phyloP scores from a whole-genome alignment of 1,140 invertebrate species.

The Thaumatotibia leucotreta region DNA sequence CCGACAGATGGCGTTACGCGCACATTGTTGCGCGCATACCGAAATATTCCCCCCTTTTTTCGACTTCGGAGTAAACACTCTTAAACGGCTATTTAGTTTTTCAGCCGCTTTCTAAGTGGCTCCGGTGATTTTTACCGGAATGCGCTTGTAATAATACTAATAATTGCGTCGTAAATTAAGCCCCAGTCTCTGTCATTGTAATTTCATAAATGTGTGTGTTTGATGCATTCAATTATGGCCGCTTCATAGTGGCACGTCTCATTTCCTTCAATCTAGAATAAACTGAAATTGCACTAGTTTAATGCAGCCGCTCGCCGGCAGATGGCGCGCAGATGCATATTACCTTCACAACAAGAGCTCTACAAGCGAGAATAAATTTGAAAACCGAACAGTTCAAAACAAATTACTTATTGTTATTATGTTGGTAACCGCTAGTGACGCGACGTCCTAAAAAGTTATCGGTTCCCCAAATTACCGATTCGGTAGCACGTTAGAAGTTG shows the following conservation, averaged over 20 bases:
- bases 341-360: background rate
- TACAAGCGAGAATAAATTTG: background rate
- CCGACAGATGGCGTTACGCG: constrained; percentile 65
- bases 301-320: constrained; percentile 29
- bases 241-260: constrained; percentile 18
- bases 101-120: constrained; percentile 71
- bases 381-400: background rate
- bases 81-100: constrained; percentile 70
- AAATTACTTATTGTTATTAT: background rate
- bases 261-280: constrained; percentile 4
- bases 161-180: constrained; percentile 64
- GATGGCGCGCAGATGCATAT: constrained; percentile 34
- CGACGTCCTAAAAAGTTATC: constrained; percentile 2
- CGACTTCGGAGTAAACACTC: constrained; percentile 61
- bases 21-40: constrained; percentile 57
- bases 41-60: constrained; percentile 54
- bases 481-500: background rate
- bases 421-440: background rate
- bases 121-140: constrained; percentile 50
- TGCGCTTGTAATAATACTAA: constrained; percentile 57
- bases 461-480: constrained; percentile 1
- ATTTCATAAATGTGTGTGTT: constrained; percentile 46
- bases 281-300: constrained; percentile 10
- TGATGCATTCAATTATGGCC: constrained; percentile 21
- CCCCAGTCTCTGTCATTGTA: constrained; percentile 43